Conservation (phyloP, 2,888 invertebrate genomes). For the Meiosimyza decipiens region DNA sequence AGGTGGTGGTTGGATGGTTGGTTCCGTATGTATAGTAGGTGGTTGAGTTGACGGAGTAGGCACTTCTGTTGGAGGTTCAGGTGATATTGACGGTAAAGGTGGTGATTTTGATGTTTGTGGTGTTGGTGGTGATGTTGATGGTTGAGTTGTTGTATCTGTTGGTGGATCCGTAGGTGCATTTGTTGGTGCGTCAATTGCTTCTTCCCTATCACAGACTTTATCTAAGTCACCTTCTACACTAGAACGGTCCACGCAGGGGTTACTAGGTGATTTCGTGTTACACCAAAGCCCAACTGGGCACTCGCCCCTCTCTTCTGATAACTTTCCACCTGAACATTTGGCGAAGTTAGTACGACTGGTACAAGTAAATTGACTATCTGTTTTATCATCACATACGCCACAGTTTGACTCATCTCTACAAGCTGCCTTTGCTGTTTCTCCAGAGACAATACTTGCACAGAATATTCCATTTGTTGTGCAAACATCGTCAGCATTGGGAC, state of each 20-base stretch:
- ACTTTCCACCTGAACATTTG: conserved; percentile 39
- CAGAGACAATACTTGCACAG: conserved; percentile 42
- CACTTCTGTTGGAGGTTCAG: conserved; percentile 11
- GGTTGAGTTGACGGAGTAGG: conserved; percentile 13
- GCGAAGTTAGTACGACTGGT: conserved; percentile 51
- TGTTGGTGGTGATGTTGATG: conserved; percentile 3
- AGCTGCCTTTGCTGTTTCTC: neutral
- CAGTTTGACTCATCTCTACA: conserved; percentile 52
- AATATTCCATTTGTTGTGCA: conserved; percentile 46
- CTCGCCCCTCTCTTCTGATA: conserved; percentile 13
- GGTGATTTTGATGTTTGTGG: neutral
- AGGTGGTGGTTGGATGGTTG: conserved; percentile 21
- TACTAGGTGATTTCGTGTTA: conserved; percentile 24
- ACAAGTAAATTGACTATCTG: conserved; percentile 48
- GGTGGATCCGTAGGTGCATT: conserved; percentile 21
- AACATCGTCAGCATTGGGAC: conserved; percentile 45
- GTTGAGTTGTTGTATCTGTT: neutral
- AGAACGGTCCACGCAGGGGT: conserved; percentile 50
- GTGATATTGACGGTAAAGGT: no score
- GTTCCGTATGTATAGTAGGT: neutral
- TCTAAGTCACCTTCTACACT: conserved; percentile 18
- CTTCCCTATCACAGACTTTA: conserved; percentile 49
- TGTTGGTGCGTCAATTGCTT: conserved; percentile 37
- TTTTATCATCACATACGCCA: conserved; percentile 37
- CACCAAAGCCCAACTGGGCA: conserved; percentile 49